These are phyloP conservation scores for Diadromus collaris DNA, from an alignment of 2,888 invertebrate species.

Conservation along the genomic window DNA sequence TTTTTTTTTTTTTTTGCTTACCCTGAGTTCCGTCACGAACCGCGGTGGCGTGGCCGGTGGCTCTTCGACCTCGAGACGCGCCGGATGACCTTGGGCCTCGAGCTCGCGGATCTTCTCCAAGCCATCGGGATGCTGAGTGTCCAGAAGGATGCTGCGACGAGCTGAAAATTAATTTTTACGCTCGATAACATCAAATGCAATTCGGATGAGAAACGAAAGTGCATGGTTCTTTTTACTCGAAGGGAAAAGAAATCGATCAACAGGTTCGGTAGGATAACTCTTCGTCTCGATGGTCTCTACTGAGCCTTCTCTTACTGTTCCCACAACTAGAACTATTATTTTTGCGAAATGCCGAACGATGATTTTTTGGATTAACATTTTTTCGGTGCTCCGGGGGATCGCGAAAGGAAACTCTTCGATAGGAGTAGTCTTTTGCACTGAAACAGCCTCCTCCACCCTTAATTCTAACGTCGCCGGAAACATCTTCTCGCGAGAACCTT, in stretches of 20 bases:
- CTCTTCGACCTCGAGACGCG: slow-evolving; percentile 91
- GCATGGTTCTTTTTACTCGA: slow-evolving; percentile 21
- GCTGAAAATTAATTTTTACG: slow-evolving; percentile 79
- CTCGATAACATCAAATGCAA: not conserved
- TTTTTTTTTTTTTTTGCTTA: slow-evolving; percentile 68
- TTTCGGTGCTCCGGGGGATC: slow-evolving; percentile 31
- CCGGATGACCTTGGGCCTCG: slow-evolving; percentile 92
- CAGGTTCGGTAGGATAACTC: slow-evolving; percentile 14
- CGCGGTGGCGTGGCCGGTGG: slow-evolving; percentile 90
- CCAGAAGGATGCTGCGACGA: slow-evolving; percentile 91
- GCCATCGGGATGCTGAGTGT: slow-evolving; percentile 96
- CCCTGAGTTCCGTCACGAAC: slow-evolving; percentile 90
- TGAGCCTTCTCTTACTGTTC: slow-evolving; percentile 11
- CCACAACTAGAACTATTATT: slow-evolving; percentile 13
- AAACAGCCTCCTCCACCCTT: slow-evolving; percentile 28
- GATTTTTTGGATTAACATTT: slow-evolving; percentile 17
- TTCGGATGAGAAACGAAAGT: no score
- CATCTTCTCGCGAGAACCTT: slow-evolving; percentile 20
- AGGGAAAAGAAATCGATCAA: slow-evolving; percentile 25
- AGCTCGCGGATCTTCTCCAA: slow-evolving; percentile 94
- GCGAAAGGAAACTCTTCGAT: slow-evolving; percentile 50
- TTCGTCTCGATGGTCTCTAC: slow-evolving; percentile 30
- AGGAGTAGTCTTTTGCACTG: slow-evolving; percentile 6
- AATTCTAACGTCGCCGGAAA: slow-evolving; percentile 14
- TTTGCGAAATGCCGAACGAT: not conserved